These are phyloP conservation scores for Antheraea mylitta DNA, from an alignment of 1,140 invertebrate species.

Conservation along the genomic window DNA sequence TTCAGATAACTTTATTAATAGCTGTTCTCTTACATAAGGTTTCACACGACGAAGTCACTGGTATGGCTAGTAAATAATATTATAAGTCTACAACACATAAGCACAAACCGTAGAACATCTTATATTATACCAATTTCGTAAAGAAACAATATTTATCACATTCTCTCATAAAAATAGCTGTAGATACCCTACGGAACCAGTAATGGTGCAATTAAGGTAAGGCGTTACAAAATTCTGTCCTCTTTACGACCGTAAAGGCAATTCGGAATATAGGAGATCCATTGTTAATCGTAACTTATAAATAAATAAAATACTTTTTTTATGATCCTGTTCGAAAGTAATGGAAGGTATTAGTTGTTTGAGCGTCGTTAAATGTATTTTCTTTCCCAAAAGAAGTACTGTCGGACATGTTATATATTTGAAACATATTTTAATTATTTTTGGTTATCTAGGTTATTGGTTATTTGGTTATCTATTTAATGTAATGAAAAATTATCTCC, in stretches of 20 bases:
- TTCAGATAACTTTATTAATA: too few relatives aligned
- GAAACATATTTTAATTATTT: too few relatives aligned
- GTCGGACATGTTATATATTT: too few relatives aligned
- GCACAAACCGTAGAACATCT: background rate
- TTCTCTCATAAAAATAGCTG: background rate
- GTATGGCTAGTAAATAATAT: too few relatives aligned
- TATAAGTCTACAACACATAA: background rate
- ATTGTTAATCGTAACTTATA: background rate
- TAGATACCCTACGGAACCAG: conserved; percentile 6
- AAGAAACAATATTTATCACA: background rate
- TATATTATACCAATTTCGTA: background rate
- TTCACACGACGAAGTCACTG: too few relatives aligned
- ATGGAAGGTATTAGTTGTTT: background rate
- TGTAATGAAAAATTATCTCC: too few relatives aligned
- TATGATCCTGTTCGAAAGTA: background rate
- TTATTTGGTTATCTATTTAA: too few relatives aligned
- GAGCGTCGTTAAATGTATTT: background rate
- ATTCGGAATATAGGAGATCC: background rate
- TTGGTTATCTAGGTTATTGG: too few relatives aligned
- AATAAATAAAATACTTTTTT: background rate
- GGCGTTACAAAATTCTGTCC: conserved; percentile 10
- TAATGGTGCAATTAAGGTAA: conserved; percentile 15
- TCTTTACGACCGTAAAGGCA: conserved; percentile 2
- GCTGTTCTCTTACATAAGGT: too few relatives aligned
- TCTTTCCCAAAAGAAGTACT: too few relatives aligned